Conservation (phyloP, 1,140 invertebrate species). For the Aphidius ervi region DNA sequence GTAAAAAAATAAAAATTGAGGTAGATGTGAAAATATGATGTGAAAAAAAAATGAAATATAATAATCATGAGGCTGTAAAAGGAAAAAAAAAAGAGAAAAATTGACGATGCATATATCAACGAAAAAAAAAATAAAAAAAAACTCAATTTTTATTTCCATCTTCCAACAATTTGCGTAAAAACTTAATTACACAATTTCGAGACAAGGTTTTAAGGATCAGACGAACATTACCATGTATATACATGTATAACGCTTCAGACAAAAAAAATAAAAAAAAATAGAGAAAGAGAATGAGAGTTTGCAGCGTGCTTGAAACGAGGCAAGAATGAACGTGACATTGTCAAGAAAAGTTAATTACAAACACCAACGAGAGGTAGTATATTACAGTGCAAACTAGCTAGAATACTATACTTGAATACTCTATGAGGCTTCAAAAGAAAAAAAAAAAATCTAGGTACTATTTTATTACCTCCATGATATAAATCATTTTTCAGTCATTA, state of each 20-base stretch:
- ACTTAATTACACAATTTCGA: slow-evolving; percentile 51
- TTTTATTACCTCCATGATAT: too few relatives aligned
- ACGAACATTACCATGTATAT: background rate
- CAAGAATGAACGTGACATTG: slow-evolving; percentile 27
- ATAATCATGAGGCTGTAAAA: background rate
- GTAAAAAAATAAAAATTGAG: slow-evolving; percentile 12
- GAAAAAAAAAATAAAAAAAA: too few relatives aligned
- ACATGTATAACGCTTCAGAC: background rate
- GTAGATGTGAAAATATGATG: slow-evolving; percentile 14
- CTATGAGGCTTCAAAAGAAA: too few relatives aligned
- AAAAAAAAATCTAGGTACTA: too few relatives aligned
- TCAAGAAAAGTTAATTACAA: slow-evolving; percentile 28
- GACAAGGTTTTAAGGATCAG: slow-evolving; percentile 29
- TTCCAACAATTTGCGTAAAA: slow-evolving; percentile 35
- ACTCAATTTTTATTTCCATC: slow-evolving; percentile 32
- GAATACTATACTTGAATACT: too few relatives aligned
- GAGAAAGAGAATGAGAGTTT: slow-evolving; percentile 8
- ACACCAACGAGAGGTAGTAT: slow-evolving; percentile 22
- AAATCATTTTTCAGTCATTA: too few relatives aligned
- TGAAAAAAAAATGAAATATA: background rate
- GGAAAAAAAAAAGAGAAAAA: slow-evolving; percentile 1
- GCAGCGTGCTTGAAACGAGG: slow-evolving; percentile 26
- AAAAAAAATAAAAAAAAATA: background rate
- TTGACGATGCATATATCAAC: too few relatives aligned
- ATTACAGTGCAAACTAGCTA: slow-evolving; percentile 27